These are phyloP conservation scores for Fundulus diaphanus DNA, from an alignment of 2,797 vertebrate species.

Conservation along the genomic window DNA sequence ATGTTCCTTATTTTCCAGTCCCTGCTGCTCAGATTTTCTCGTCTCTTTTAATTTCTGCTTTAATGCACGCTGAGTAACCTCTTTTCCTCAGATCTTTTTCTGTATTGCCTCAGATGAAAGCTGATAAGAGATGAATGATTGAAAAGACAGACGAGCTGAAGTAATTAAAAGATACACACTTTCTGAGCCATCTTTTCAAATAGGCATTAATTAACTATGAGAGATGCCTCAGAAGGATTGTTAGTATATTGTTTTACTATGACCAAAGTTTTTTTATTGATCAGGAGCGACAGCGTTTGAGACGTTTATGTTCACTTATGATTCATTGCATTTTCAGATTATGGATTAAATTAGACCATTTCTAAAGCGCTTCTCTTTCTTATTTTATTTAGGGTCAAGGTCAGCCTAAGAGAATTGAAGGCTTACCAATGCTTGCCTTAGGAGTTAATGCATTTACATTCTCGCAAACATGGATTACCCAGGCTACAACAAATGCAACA, in stretches of 20 bases:
- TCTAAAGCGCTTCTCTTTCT: not conserved
- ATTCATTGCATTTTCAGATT: not conserved
- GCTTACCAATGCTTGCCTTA: no score
- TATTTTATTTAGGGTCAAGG: not conserved
- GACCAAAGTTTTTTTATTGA: not conserved
- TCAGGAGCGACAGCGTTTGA: not conserved
- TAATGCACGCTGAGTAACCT: not conserved
- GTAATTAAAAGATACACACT: not conserved
- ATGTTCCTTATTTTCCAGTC: not conserved
- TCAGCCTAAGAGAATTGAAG: not conserved
- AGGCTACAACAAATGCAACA: not conserved
- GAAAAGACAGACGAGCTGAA: not conserved
- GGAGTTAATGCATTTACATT: not conserved
- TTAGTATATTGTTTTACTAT: not conserved
- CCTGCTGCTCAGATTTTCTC: not conserved
- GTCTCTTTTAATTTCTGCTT: not conserved
- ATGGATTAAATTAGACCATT: not conserved
- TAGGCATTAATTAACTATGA: not conserved
- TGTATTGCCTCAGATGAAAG: not conserved
- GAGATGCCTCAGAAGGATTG: not conserved
- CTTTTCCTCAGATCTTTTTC: not conserved
- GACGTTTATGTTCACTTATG: not conserved
- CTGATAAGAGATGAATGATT: not conserved
- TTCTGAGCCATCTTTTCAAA: not conserved
- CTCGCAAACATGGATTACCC: not conserved